Base-by-base conservation (phyloP, 2,888 invertebrate genomes). In the Drosophila heteroneura region DNA sequence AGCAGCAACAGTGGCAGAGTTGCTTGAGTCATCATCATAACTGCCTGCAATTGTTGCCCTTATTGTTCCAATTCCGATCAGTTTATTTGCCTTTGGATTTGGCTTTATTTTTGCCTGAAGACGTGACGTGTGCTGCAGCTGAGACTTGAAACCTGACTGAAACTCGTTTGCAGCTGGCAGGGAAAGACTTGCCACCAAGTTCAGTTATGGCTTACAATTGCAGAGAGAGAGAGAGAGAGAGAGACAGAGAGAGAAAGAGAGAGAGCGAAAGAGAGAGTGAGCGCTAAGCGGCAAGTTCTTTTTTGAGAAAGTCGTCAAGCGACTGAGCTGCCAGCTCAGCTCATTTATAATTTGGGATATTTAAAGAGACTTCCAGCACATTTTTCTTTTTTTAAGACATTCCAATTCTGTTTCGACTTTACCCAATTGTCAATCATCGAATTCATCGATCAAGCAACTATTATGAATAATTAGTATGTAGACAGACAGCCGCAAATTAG, bases 141-240 rank as follows among this genome's bases (percentile, higher is more conserved):
- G 85, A 78, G 74, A 71, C 76, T 69, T 62, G 56, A 84, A 81
- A 79, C 68, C 66, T 74, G 76, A 89, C 89, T 89, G 79, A 89
- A 90, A 83, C 90, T 77, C 62, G 90, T 90, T 90, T 84, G 75
- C 83, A 76, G 76, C 56, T 63, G 47, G 70, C 64, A 59, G 56
- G 68, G 30, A 61, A 74, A 64, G 57, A 32, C 49, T 74, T 83
- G 70, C 69, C 72, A 75, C 79, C 84, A 86, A 79, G 81, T 74
- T 85, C 61, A 47, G 16, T 41, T 58, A 68, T 49, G 74, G 52
- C 61, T 56, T 68, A 61, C 49, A 32, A 19, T 52, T 60, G 60
- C 61, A 59, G 60, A 70, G 9, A 62, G 44, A 47, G 44, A 56
- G 51, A 47, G n/a, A 10, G 19, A n/a, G 26, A 26, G 16, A 12